Percentiles rank a stretch among this genome's conserved stretches.
Conservation (phyloP, 2,797 vertebrate species). For the Meda fulgida region DNA sequence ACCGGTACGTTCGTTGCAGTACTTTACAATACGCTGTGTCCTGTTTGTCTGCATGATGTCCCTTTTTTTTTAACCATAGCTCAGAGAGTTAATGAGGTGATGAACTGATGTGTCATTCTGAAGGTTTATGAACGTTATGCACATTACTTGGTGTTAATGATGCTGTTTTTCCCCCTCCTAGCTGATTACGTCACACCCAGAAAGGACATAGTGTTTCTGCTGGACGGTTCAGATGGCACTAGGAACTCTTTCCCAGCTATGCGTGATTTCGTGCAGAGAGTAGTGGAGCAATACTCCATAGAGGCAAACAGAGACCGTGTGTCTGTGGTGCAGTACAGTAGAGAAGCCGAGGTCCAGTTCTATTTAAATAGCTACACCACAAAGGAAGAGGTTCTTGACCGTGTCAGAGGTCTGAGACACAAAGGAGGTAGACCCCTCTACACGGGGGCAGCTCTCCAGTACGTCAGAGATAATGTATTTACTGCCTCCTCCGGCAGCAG, state of each 20-base stretch:
- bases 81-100: constrained; percentile 71
- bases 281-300: constrained; percentile 76
- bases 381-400: constrained; percentile 53
- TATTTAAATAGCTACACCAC: constrained; percentile 58
- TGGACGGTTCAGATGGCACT: constrained; percentile 78
- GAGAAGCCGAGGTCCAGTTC: constrained; percentile 60
- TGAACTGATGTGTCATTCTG: not conserved
- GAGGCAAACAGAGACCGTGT: constrained; percentile 63
- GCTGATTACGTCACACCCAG: constrained; percentile 41
- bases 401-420: constrained; percentile 61
- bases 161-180: not conserved
- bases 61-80: constrained; percentile 65
- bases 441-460: constrained; percentile 75
- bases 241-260: constrained; percentile 62
- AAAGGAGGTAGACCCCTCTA: constrained; percentile 68
- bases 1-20: not conserved
- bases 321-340: constrained; percentile 64
- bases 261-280: constrained; percentile 67
- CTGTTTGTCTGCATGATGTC: not conserved
- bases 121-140: constrained; percentile 48
- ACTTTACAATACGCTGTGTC: not conserved
- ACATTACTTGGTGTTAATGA: not conserved
- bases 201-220: constrained; percentile 79
- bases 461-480: constrained; percentile 68
- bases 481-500: constrained; percentile 48